A percentile compares a stretch with the other conserved stretches of the same genome.
These are phyloP conservation scores for Drosophila gunungcola DNA, from an alignment of 1,140 invertebrate species.

Conservation along the genomic window DNA sequence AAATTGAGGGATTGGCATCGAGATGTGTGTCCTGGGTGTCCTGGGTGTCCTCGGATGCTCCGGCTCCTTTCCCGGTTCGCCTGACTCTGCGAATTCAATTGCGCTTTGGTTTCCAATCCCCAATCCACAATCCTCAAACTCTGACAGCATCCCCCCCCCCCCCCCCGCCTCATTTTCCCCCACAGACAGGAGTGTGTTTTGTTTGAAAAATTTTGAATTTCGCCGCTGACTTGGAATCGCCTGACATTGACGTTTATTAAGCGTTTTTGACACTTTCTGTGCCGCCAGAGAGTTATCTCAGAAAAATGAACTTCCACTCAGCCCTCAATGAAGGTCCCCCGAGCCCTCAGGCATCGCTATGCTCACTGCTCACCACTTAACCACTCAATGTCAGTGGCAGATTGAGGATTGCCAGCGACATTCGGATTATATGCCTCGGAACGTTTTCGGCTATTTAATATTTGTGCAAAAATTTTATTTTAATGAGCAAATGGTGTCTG, in stretches of 20 bases:
- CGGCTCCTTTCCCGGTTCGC: conserved; percentile 18
- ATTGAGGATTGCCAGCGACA: conserved; percentile 50
- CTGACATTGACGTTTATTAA: conserved; percentile 84
- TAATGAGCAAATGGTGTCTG: conserved; percentile 68
- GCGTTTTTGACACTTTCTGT: conserved; percentile 78
- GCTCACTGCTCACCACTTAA: conserved; percentile 53
- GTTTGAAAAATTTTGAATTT: conserved; percentile 69
- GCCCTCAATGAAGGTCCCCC: conserved; percentile 2
- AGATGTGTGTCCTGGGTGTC: conserved; percentile 47
- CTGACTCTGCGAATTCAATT: conserved; percentile 80
- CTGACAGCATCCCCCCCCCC: conserved; percentile 22
- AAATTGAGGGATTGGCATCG: conserved; percentile 52
- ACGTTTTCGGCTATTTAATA: conserved; percentile 71
- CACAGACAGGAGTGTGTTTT: conserved; percentile 62
- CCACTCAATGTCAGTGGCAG: conserved; percentile 76
- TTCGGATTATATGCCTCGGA: conserved; percentile 44
- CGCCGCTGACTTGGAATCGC: conserved; percentile 68
- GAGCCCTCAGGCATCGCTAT: neutral
- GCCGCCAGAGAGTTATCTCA: conserved; percentile 63
- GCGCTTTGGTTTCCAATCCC: conserved; percentile 68
- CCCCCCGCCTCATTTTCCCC: neutral
- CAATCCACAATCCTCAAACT: conserved; percentile 22
- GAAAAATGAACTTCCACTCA: conserved; percentile 51
- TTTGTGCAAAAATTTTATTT: conserved; percentile 78
- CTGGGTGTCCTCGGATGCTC: conserved; percentile 41